Evolutionary conservation across 2,888 invertebrate genomes (phyloP), one percentile per base, ranked within the genome.

Genomic region (Agrilus cyanescens): DNA sequence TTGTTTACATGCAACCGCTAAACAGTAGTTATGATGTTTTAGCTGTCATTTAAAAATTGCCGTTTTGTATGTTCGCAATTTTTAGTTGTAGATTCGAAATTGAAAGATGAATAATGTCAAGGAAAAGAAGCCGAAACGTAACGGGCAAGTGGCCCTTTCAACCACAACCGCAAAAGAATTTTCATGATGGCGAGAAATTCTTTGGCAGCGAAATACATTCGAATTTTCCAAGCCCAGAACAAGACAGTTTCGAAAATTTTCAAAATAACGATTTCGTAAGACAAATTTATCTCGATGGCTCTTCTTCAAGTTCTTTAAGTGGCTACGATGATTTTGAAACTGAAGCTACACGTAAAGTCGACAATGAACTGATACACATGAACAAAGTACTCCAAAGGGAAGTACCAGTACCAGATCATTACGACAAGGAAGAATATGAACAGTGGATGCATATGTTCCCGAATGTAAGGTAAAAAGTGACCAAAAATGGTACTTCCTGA

Each of bases 391-490:
- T 77, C 25, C 73, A 73, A 52, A 67, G 74, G 57, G 70, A 72
- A 50, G 72, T 72, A 16, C 70, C 72, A 46, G 67, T 69, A 35
- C 63, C 63, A 1, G 51, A 69, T 25, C 65, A 70, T 36, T 71
- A 71, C 41, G 71, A 76, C 47, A 59, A 70, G 47, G 72, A 75
- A 30, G 76, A 78, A 57, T 75, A 75, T 53, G 67, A 68, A 44
- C 73, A 75, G 53, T 78, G 78, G 78, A 70, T 69, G 46, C 62
- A 70, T 44, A 59, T 71, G 32, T 76, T 76, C 62, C 76, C 76
- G 48, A 72, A 73, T 52, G 65, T 77, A 52, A 71, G 74, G 76
- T 75, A 58, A 25, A 25, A 25, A 25, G 25, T 25, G 25, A 25
- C 25, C 8, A 10, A 25, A 25, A 25, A 25, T 25, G 25, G 25